These are phyloP conservation scores for Cyprichromis sp. DNA, from an alignment of 2,113 vertebrate genomes.

Conservation along the genomic window DNA sequence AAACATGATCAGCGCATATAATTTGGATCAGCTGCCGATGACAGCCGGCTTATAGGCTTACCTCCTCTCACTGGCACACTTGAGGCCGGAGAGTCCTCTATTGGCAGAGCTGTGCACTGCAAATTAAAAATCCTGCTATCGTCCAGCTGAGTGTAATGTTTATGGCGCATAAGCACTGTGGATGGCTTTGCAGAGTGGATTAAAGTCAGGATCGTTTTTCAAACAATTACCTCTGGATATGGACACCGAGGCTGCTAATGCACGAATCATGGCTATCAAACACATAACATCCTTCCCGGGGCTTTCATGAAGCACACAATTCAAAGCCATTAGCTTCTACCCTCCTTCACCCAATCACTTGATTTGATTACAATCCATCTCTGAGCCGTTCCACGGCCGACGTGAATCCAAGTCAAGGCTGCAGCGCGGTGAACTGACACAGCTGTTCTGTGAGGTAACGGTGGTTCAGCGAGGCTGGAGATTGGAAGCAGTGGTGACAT, in stretches of 20 bases:
- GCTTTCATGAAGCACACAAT: background rate
- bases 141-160: background rate
- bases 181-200: background rate
- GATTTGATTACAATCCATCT: slow-evolving; percentile 18
- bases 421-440: background rate
- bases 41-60: background rate
- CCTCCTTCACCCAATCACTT: background rate
- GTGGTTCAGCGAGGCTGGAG: background rate
- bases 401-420: background rate
- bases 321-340: slow-evolving; percentile 1
- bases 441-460: background rate
- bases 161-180: background rate
- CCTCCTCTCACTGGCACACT: background rate
- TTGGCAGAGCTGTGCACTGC: background rate
- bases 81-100: background rate
- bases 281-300: background rate
- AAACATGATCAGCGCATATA: slow-evolving; percentile 11
- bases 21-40: slow-evolving; percentile 32
- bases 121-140: background rate
- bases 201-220: background rate
- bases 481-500: background rate
- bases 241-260: background rate
- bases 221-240: background rate
- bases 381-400: background rate
- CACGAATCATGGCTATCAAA: background rate